Base-by-base conservation (phyloP, 2,797 vertebrate species). In the Pelobates cultripes region DNA sequence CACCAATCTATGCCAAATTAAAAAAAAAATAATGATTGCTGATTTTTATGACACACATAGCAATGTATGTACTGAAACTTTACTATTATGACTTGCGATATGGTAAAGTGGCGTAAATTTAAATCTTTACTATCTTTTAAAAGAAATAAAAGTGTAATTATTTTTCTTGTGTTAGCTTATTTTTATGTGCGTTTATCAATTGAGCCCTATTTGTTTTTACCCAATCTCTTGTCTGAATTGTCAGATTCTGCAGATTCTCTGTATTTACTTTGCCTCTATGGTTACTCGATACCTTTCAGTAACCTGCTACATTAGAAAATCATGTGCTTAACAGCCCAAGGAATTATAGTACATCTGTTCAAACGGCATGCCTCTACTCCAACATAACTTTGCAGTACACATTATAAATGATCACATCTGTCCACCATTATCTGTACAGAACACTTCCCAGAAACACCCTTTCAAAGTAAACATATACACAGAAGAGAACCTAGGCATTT, bases 331-430 rank as follows among this genome's bases (percentile, higher is more conserved):
- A 28, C 66, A 73, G 80, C 63, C 51, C 17, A 12, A 60, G 43
- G 51, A 57, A 45, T 73, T 43, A 43, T 71, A 12, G 64, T 64
- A 84, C 77, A 84, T 79, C 76, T 84, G 82, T 71, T 79, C 43
- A 61, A 61, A 55, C 53, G 43, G 7, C 55, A 79, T 79, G 71
- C 73, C 76, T 83, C 47, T 12, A 4, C 75, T 64, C 70, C 55
- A 74, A 3, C 76, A 78, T 72, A 75, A 40, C 66, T 70, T 70
- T n/a, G 4, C 66, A 71, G 17, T 71, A 44, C 70, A 45, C 61
- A 15, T 75, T 63, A 79, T 69, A 63, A 64, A 73, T 51, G 55
- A 28, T 63, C 82, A 84, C 76, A 84, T 84, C 76, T 79, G 72
- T 13, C 73, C 28, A 7, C 53, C 77, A 73, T 75, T 74, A 83